phyloP scores from a whole-genome alignment of 2,113 vertebrate species.

The Motacilla alba region DNA sequence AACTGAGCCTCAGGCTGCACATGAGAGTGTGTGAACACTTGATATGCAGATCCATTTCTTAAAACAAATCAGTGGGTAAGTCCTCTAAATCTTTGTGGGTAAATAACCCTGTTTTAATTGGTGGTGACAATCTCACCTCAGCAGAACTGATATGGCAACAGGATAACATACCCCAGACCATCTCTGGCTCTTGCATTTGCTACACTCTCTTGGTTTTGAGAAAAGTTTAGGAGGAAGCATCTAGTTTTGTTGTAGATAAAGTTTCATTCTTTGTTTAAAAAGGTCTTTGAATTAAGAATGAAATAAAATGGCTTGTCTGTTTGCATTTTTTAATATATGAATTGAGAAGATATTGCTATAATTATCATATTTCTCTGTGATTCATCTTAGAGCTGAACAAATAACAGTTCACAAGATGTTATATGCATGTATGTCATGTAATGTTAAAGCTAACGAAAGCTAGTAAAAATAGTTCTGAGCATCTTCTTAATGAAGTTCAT shows the following conservation, averaged over 20 bases:
- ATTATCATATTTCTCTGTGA: neutral
- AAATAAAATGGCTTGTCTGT: neutral
- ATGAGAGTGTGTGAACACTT: neutral
- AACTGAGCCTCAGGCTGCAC: neutral
- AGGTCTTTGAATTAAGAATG: neutral
- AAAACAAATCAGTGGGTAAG: neutral
- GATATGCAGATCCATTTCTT: neutral
- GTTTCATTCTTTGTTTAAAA: neutral
- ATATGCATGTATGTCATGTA: neutral
- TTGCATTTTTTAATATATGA: neutral
- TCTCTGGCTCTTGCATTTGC: neutral
- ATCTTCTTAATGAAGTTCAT: neutral
- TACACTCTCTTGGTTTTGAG: neutral
- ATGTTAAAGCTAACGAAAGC: neutral
- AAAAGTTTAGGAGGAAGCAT: neutral
- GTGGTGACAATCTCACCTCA: neutral
- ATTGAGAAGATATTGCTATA: neutral
- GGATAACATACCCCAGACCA: neutral
- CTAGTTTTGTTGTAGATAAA: neutral
- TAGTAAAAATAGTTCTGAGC: neutral
- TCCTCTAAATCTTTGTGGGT: neutral
- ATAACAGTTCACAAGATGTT: neutral
- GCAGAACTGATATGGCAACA: neutral
- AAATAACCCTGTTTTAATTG: neutral
- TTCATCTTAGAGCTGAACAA: neutral